A percentile compares a stretch with the other conserved stretches of the same genome.
Evolutionary conservation across 1,140 invertebrate genomes (phyloP).

Genomic region (Monomorium pharaonis): DNA sequence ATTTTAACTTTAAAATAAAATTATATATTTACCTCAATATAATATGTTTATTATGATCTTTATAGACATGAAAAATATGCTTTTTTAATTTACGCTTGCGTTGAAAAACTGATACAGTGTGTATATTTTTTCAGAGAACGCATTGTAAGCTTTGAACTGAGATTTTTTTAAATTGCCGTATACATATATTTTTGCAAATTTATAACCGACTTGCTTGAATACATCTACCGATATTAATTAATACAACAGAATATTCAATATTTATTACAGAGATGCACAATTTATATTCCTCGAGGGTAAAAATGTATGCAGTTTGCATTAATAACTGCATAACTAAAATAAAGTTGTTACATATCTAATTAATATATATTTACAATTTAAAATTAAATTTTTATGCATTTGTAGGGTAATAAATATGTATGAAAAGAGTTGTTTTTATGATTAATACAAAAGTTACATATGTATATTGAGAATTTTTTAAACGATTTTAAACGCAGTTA

Average conservation of each 20-base stretch:
- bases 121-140: constrained; percentile 57
- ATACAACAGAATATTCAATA: neutral
- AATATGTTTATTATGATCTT: neutral
- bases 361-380: neutral
- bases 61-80: neutral
- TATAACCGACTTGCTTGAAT: too few relatives aligned
- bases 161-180: neutral
- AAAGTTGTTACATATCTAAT: neutral
- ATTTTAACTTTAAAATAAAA: neutral
- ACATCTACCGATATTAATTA: neutral
- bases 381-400: neutral
- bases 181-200: constrained; percentile 5
- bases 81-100: constrained; percentile 37
- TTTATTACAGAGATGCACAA: neutral
- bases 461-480: neutral
- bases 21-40: neutral
- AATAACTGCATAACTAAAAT: too few relatives aligned
- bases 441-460: neutral
- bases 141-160: constrained; percentile 45
- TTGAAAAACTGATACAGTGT: constrained; percentile 46
- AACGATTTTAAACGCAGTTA: neutral
- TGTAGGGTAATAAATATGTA: neutral
- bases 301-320: neutral
- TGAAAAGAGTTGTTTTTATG: neutral
- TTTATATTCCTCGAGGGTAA: neutral